Percentiles rank a stretch among this genome's conserved stretches.
phyloP scores from a whole-genome alignment of 1,140 invertebrate genomes.

The Campoletis sonorensis region DNA sequence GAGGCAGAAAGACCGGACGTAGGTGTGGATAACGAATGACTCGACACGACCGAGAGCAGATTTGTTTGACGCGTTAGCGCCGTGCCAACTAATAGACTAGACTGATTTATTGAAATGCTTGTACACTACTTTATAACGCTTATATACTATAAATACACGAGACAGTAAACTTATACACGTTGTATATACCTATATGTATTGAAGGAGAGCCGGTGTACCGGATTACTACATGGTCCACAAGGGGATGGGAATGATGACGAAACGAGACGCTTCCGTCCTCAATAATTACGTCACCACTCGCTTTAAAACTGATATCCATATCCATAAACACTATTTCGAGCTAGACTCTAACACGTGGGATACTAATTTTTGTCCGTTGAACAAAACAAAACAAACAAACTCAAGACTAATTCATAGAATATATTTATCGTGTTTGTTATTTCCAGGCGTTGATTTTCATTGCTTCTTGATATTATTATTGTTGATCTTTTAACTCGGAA shows the following conservation, averaged over 20 bases:
- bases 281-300: slow-evolving; percentile 21
- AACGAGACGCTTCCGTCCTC: slow-evolving; percentile 35
- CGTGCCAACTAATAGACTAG: slow-evolving; percentile 64
- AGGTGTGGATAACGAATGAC: slow-evolving; percentile 57
- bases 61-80: slow-evolving; percentile 63
- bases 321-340: too few species aligned
- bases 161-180: too few species aligned
- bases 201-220: neutral
- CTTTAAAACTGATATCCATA: neutral
- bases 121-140: slow-evolving; percentile 39
- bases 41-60: slow-evolving; percentile 53
- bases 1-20: slow-evolving; percentile 32
- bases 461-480: too few species aligned
- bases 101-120: slow-evolving; percentile 54
- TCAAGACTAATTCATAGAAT: too few species aligned
- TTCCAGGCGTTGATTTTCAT: too few species aligned
- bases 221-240: neutral
- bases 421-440: too few species aligned
- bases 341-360: too few species aligned
- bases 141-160: slow-evolving; percentile 35
- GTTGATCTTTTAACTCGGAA: too few species aligned
- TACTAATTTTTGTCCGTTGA: too few species aligned
- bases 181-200: too few species aligned
- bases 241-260: slow-evolving; percentile 31
- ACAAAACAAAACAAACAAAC: too few species aligned